phyloP scores from a whole-genome alignment of 2,113 vertebrate species.

The Vireo altiloquus region DNA sequence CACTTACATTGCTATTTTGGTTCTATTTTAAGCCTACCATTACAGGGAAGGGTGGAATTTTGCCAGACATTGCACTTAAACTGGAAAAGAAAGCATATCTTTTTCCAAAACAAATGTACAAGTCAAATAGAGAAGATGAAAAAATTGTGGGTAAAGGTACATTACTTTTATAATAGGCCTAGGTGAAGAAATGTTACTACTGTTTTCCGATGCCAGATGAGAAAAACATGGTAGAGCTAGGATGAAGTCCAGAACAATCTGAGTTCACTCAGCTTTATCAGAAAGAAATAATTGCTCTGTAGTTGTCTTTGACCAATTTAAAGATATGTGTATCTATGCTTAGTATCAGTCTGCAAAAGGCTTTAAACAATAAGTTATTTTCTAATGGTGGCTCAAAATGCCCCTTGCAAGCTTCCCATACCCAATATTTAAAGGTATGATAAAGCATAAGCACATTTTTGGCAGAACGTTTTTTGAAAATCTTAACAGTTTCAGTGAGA shows the following conservation, averaged over 20 bases:
- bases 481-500: background rate
- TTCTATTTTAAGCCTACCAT: background rate
- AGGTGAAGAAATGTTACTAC: background rate
- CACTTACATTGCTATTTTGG: background rate
- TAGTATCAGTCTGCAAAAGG: background rate
- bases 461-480: background rate
- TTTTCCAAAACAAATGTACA: background rate
- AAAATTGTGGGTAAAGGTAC: background rate
- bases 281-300: background rate
- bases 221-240: background rate
- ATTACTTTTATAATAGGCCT: background rate
- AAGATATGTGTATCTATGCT: background rate
- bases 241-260: background rate
- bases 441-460: background rate
- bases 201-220: background rate
- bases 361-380: background rate
- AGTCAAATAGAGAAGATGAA: background rate
- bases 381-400: background rate
- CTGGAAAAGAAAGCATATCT: background rate
- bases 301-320: background rate
- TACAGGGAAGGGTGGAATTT: background rate
- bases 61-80: background rate
- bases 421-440: background rate
- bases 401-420: background rate
- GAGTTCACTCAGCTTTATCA: background rate